Percentiles rank a stretch among this genome's conserved stretches.
phyloP scores from a whole-genome alignment of 2,888 invertebrate species.

The Lucinisca nassula region DNA sequence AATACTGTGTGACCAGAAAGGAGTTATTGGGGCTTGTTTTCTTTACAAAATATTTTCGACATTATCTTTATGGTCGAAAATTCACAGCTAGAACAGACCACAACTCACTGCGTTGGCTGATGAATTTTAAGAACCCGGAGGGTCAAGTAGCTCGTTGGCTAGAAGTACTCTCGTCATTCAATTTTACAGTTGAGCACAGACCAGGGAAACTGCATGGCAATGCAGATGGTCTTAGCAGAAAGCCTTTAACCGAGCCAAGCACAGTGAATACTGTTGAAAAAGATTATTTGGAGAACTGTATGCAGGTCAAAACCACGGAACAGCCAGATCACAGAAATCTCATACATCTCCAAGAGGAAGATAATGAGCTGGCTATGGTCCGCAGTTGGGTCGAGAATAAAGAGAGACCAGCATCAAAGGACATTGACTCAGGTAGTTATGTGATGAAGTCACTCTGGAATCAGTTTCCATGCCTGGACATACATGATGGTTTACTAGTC shows the following conservation, averaged over 20 bases:
- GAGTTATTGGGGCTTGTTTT: constrained; percentile 60
- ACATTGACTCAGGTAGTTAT: neutral
- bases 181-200: constrained; percentile 46
- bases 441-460: neutral
- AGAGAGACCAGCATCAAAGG: neutral
- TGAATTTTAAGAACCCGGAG: constrained; percentile 59
- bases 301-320: too few species aligned
- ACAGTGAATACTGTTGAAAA: too few species aligned
- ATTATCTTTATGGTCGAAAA: constrained; percentile 62
- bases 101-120: constrained; percentile 58
- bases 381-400: neutral
- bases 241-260: too few species aligned
- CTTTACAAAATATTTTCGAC: constrained; percentile 67
- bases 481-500: too few species aligned
- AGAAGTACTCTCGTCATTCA: constrained; percentile 31
- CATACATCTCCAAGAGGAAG: neutral
- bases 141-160: constrained; percentile 58
- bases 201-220: constrained; percentile 41
- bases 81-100: constrained; percentile 71
- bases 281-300: too few species aligned
- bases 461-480: neutral
- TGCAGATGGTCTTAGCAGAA: constrained; percentile 46
- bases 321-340: too few species aligned
- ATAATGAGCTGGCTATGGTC: neutral
- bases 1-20: constrained; percentile 57